Evolutionary conservation across 2,888 invertebrate species (phyloP), one percentile per base, ranked within the genome.

Genomic region (Dicyrtoma fusca): DNA sequence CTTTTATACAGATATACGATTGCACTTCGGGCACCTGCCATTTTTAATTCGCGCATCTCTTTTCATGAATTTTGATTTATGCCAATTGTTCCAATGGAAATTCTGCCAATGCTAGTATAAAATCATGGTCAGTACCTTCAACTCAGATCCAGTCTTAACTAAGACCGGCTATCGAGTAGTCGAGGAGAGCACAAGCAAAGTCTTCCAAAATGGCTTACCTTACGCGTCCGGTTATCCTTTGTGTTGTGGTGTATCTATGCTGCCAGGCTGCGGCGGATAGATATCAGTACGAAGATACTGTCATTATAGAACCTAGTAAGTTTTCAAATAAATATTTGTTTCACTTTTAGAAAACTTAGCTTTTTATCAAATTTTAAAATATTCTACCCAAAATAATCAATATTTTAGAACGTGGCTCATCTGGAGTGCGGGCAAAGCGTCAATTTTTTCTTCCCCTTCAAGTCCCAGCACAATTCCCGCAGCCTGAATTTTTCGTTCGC

Each of bases 201-300:
- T 49, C n/a, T 49, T 34, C 11, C 49, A 49, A 49, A 6, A 49
- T 49, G 49, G 49, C 49, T 6, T 34, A 5, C 34, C 49, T 14
- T 11, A 17, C 11, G 11, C 49, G 14, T n/a, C 49, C 49, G 13
- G 49, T 45, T 45, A 14, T 23, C 23, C 64, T 64, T 25, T n/a
- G 47, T 3, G 47, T 49, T 11, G 13, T 49, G 23, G 23, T 64
- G 13, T 53, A 34, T 34, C 8, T 34, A 8, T 34, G 34, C 34
- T 34, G 34, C 8, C 34, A 34, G 17, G 53, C 66, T 21, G 25
- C 6, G n/a, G 66, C 66, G 19, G 25, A n/a, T 11, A 66, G 53
- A 42, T 66, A 66, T 17, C 34, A 66, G 34, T 53, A 66, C 26
- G 19, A 55, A 2, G 66, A 66, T 42, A 66, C 26, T 2, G 25